Evolutionary conservation across 2,888 invertebrate species (phyloP), one percentile per base, ranked within the genome.

Genomic region (Caenorhabditis sinica): DNA sequence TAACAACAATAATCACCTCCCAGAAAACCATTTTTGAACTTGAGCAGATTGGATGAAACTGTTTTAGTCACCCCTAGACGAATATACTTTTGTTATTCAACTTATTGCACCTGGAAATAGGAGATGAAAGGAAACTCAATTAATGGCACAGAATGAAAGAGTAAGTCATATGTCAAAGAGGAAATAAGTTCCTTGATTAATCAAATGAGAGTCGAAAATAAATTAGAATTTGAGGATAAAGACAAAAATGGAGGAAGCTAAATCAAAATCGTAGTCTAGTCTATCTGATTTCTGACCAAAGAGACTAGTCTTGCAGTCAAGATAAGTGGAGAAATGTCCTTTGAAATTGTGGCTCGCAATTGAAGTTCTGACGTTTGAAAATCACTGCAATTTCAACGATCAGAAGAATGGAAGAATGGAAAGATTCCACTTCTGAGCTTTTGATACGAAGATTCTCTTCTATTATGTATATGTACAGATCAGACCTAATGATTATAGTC

Each of bases 61-160:
- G 68, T 33, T 68, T 51, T 23, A 53, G 68, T 68, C 51, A 49
- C 65, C 25, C 1, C 9, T 2, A 53, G 68, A 51, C 51, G 13
- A 2, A 56, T 28, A 28, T 49, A 36, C 20, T 36, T n/a, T 68
- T 51, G 30, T 68, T 68, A 68, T 65, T 51, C 20, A 49, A 68
- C 20, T 9, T 6, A 43, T 68, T 68, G 68, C 68, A 51, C 68
- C 68, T 68, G 68, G 68, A 68, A 68, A 68, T 51, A 68, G 36
- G 53, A 20, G 30, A 28, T 51, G 28, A 17, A n/a, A 45, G 49
- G 23, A 53, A 53, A 68, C 23, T 68, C 68, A 53, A 68, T 68
- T 68, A 68, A 68, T 30, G n/a, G 45, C 49, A 45, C 25, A 65
- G 6, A 40, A 13, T 43, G 20, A 5, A 43, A 65, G 11, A 49